Evolutionary conservation across 2,888 invertebrate genomes (phyloP), one percentile per base, ranked within the genome.

Genomic region (Parelbella ahira): DNA sequence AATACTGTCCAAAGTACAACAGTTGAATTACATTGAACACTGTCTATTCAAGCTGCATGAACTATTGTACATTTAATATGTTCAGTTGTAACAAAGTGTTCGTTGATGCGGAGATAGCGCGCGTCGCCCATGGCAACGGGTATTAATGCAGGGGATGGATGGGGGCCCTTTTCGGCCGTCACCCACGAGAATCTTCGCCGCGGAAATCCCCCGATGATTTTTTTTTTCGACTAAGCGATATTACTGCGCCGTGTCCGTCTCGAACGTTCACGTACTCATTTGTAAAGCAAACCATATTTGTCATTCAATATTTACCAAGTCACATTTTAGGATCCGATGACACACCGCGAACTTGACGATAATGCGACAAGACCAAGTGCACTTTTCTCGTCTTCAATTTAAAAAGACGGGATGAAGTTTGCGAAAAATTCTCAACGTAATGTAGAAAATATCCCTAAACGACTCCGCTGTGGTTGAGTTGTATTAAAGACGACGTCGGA

Each of bases 171-270:
- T 63, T 57, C 43, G 44, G 51, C 51, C 49, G 56, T 75, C 70
- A 71, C 75, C 71, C 76, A 78, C 75, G 63, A 73, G 73, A 77
- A 75, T 68, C 68, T 59, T 59, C 68, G 46, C 61, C 51, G 50
- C 50, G 82, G 83, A 80, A 83, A 74, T 82, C 69, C 82, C 84
- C 79, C 69, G 61, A 64, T 68, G 68, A 73, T 48, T 78, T 79
- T n/a, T n/a, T n/a, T n/a, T 78, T 66, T 57, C 48, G 50, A 54
- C 47, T 50, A 57, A 54, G 53, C 45, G 51, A n/a, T 18, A 2
- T 24, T 37, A 8, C 21, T 7, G 7, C 38, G 8, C 13, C 13
- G 20, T 21, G 2, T 18, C 13, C 9, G 13, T 28, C 20, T 13
- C 4, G 13, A 33, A 21, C 21, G 32, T 20, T 10, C 7, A 33